Evolutionary conservation across 2,888 invertebrate genomes (phyloP), one percentile per base, ranked within the genome.

Genomic region (Schrankia costaestrigalis): DNA sequence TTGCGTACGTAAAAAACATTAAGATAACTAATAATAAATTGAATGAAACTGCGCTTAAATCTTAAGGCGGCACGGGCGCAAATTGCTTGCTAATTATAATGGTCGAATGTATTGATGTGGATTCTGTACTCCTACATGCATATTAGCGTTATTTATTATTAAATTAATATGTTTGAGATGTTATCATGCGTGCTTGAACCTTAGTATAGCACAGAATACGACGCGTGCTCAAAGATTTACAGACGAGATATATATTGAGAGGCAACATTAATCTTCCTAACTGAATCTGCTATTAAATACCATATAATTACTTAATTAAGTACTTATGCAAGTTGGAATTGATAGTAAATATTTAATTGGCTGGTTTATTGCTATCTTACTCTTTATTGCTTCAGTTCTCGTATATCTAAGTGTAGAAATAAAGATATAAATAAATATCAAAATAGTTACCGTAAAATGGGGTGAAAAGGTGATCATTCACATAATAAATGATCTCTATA

Each of bases 81-180:
- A 62, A 57, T 57, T 41, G 43, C 58, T 44, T 29, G 34, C 48
- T 69, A 70, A 68, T 67, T 62, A 66, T 51, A 55, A 60, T 56
- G 53, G 56, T 44, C 39, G 56, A 56, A 51, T 50, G 36, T 48
- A 42, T 48, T 45, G 36, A 54, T 51, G 34, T 42, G 29, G 40
- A 61, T 54, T 53, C 49, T 47, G 37, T 47, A 56, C 57, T 54
- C 55, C 49, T 57, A 62, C 67, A 51, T 57, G 55, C 46, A 58
- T 63, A 59, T 60, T 63, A 62, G 41, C 41, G 52, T 62, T 63
- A 64, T 63, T 66, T 70, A 67, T 70, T 59, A 61, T 55, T 47
- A 56, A 46, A 65, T 66, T 62, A 64, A 63, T 63, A 63, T 56
- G 58, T 66, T 53, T 45, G 31, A 59, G 71, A 71, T 70, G 29